Conservation (phyloP, 1,140 invertebrate genomes). For the Hirudo medicinalis region DNA sequence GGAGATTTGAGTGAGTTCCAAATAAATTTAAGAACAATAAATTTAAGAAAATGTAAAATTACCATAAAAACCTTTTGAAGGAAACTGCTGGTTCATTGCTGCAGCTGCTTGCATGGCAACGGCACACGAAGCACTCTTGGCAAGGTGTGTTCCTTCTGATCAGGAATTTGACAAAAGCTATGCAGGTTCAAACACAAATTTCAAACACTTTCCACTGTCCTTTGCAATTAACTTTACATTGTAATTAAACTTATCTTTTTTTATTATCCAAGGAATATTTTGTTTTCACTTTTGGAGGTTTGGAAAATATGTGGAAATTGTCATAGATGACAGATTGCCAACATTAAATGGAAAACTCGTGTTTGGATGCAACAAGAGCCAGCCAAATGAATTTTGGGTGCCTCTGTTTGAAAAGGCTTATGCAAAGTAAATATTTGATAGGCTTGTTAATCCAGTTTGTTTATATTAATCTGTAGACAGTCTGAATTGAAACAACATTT, state of each 20-base stretch:
- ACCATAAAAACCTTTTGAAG: background rate
- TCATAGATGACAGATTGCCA: constrained; percentile 44
- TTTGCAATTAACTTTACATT: background rate
- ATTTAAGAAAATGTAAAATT: background rate
- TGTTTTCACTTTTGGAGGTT: background rate
- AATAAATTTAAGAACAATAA: background rate
- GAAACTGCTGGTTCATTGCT: constrained; percentile 23
- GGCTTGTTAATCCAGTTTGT: too few species aligned
- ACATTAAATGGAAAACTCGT: constrained; percentile 52
- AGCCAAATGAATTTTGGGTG: constrained; percentile 62
- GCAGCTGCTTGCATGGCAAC: constrained; percentile 18
- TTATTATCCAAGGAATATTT: background rate
- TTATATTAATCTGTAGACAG: background rate
- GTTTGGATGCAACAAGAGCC: constrained; percentile 50
- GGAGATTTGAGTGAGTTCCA: constrained; percentile 9
- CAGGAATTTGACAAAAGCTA: constrained; percentile 21
- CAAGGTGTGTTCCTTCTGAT: constrained; percentile 18
- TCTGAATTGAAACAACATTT: background rate
- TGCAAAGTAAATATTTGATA: constrained; percentile 53
- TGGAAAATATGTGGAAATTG: background rate
- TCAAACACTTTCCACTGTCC: background rate
- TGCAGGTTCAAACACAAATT: constrained; percentile 7
- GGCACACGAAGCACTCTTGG: constrained; percentile 11
- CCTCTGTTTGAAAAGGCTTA: constrained; percentile 68
- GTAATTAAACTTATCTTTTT: background rate